Evolutionary conservation across 2,113 vertebrate species (phyloP).

Genomic region (Pan paniscus): DNA sequence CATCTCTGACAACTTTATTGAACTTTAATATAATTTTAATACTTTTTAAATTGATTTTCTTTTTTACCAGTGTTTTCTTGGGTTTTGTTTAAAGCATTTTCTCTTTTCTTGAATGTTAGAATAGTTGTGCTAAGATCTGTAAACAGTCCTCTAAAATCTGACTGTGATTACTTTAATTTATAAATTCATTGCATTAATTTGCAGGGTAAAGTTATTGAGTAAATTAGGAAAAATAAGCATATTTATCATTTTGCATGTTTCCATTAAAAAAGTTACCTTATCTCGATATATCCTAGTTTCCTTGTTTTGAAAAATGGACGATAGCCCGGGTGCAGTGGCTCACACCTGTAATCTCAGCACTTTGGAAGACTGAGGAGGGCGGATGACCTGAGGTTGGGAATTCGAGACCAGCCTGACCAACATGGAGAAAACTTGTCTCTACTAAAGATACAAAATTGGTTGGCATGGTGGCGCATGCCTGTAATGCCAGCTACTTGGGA

Average conservation of each 20-base stretch:
- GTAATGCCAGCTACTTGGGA: no score
- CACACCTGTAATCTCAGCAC: no score
- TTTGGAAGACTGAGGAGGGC: no score
- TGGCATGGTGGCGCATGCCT: no score
- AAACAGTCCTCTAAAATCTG: slow-evolving; percentile 18
- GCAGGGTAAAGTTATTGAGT: neutral
- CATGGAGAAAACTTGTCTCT: no score
- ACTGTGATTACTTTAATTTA: neutral
- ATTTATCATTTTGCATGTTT: slow-evolving; percentile 15
- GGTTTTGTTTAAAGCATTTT: neutral
- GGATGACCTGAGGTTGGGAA: no score
- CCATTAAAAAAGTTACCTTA: neutral
- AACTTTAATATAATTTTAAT: neutral
- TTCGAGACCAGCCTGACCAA: no score
- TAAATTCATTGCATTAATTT: slow-evolving; percentile 42
- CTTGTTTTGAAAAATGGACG: neutral
- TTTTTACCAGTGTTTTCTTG: neutral
- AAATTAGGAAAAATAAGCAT: slow-evolving; percentile 36
- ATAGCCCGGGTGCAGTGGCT: no score
- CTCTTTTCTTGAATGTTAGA: slow-evolving; percentile 10
- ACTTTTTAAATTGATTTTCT: neutral
- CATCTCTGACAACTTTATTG: neutral
- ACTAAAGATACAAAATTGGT: no score
- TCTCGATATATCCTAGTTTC: neutral
- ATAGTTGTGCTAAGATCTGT: neutral